Evolutionary conservation across 2,113 vertebrate genomes (phyloP).

Genomic region (Xiphophorus maculatus): DNA sequence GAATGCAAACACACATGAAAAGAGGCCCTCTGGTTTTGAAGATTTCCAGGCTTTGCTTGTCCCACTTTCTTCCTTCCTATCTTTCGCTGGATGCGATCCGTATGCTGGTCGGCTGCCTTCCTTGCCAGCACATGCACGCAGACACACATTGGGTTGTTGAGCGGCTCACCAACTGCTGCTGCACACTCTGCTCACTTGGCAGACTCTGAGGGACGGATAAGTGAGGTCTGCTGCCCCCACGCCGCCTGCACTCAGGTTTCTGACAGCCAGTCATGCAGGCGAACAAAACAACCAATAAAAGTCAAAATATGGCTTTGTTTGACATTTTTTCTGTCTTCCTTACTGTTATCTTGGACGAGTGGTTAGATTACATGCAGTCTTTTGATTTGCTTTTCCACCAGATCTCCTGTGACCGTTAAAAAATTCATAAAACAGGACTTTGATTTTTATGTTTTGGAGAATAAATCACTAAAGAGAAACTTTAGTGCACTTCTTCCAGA

Average conservation of each 20-base stretch:
- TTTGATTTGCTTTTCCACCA: background rate
- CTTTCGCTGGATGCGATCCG: slow-evolving; percentile 49
- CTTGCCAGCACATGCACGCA: slow-evolving; percentile 39
- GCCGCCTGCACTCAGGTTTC: slow-evolving; percentile 71
- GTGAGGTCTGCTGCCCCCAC: slow-evolving; percentile 52
- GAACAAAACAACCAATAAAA: slow-evolving; percentile 49
- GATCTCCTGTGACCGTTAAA: background rate
- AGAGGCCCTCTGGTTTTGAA: slow-evolving; percentile 64
- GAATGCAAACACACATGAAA: slow-evolving; percentile 83
- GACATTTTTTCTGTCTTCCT: slow-evolving; percentile 43
- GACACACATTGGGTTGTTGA: slow-evolving; percentile 5
- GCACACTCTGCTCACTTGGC: slow-evolving; percentile 61
- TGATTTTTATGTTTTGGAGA: too few species aligned
- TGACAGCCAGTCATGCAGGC: slow-evolving; percentile 55
- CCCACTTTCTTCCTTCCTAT: slow-evolving; percentile 71
- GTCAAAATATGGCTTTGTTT: slow-evolving; percentile 53
- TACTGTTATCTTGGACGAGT: slow-evolving; percentile 13
- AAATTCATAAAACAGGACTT: too few species aligned
- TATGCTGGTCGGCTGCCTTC: slow-evolving; percentile 63
- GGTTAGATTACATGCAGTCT: background rate
- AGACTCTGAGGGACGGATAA: slow-evolving; percentile 31
- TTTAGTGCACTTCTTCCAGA: too few species aligned
- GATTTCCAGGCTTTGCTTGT: slow-evolving; percentile 68
- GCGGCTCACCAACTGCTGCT: slow-evolving; percentile 50
- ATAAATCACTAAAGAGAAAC: too few species aligned